Base-by-base conservation (phyloP, 2,113 vertebrate species). In the Jaculus jaculus region DNA sequence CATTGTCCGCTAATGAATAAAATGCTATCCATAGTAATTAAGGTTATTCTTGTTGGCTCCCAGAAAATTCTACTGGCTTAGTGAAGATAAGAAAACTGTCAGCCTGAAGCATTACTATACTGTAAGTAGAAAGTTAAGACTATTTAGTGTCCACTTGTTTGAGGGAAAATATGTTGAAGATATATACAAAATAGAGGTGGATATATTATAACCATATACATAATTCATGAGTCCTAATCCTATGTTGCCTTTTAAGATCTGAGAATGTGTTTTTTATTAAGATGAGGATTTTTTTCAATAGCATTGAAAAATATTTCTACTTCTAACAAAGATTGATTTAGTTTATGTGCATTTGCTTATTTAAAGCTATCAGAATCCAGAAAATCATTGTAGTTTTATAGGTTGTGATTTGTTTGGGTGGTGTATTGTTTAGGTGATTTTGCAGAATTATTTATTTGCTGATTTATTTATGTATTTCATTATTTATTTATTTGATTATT, bases 401-500 rank as follows among this genome's bases (percentile, higher is more conserved):
- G 95, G 95, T 97, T 98, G 96, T 97, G 98, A 98, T 99, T 98
- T 98, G 97, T 98, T 98, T 98, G 98, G 97, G 96, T 98, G 98
- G 98, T 97, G 98, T 98, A 98, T 98, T 97, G 98, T 98, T 98
- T 98, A 98, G 97, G 98, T 98, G 98, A 98, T 98, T 98, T 99
- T 98, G 97, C 98, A 98, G 98, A 99, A 99, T 98, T 98, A 99
- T 99, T 99, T 99, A 98, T 99, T 98, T 98, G 98, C 98, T 99
- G 98, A 98, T 98, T 99, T 99, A 99, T 99, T 99, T 99, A 99
- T 99, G 99, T 98, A 96, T 97, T 98, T 98, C 99, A 99, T 99
- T 98, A 99, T 99, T 99, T 99, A 99, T 99, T 99, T 99, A 99
- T 99, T 99, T 99, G 99, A 99, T 99, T 99, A 99, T 99, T 99